These are phyloP conservation scores for Selenia dentaria DNA, from an alignment of 2,888 invertebrate genomes.

Conservation along the genomic window DNA sequence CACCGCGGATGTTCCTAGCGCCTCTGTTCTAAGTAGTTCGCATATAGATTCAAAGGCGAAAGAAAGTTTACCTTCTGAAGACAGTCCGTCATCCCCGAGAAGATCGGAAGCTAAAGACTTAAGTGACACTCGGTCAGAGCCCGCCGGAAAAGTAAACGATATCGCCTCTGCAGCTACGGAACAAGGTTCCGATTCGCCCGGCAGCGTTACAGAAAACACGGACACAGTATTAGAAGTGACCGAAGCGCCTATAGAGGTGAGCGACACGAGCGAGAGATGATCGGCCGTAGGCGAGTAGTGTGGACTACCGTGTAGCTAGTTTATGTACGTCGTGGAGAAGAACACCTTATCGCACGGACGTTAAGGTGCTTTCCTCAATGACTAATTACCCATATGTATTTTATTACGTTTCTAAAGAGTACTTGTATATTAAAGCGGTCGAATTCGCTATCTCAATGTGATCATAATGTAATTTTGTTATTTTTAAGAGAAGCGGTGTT, in stretches of 20 bases:
- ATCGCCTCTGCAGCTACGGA: no score
- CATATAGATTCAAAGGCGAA: background rate
- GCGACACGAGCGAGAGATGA: constrained; percentile 28
- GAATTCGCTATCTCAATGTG: constrained; percentile 8
- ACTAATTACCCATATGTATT: constrained; percentile 3
- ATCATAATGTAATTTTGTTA: constrained; percentile 12
- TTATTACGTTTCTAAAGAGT: constrained; percentile 9
- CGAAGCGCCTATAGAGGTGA: background rate
- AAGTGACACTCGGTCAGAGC: background rate
- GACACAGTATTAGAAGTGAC: constrained; percentile 4
- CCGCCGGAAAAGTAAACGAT: background rate
- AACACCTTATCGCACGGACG: background rate
- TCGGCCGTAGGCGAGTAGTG: constrained; percentile 9
- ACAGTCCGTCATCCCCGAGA: background rate
- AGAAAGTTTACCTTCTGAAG: background rate
- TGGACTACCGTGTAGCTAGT: constrained; percentile 12
- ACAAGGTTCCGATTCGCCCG: background rate
- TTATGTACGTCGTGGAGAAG: constrained; percentile 2
- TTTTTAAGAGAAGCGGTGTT: constrained; percentile 9
- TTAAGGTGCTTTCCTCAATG: background rate
- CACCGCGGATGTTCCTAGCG: background rate
- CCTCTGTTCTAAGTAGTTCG: background rate
- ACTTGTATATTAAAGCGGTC: constrained; percentile 6
- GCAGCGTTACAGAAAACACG: background rate
- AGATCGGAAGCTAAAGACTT: background rate